Percentiles rank a stretch among this genome's conserved stretches.
These are phyloP conservation scores for Meloe dianella DNA, from an alignment of 2,888 invertebrate genomes.

Conservation along the genomic window DNA sequence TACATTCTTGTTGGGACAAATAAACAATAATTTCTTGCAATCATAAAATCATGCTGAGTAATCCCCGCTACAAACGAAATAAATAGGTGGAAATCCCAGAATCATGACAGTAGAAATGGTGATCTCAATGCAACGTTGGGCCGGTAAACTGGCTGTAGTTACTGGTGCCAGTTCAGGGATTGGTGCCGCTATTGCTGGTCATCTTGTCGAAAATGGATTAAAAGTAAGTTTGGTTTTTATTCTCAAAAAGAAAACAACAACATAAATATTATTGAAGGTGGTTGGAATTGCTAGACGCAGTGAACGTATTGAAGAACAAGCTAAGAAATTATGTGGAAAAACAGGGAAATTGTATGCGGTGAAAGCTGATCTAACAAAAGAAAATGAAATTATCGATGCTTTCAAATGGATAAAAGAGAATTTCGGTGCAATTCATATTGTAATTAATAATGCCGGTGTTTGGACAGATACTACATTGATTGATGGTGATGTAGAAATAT, in stretches of 20 bases:
- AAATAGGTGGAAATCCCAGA: neutral
- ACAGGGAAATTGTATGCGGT: constrained; percentile 50
- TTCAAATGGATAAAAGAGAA: constrained; percentile 52
- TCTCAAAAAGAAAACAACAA: neutral
- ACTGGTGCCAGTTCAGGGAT: constrained; percentile 71
- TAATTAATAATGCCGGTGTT: constrained; percentile 57
- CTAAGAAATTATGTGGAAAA: constrained; percentile 32
- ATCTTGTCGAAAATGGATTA: constrained; percentile 61
- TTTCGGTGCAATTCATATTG: constrained; percentile 52
- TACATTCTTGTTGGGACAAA: no score
- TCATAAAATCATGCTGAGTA: no score
- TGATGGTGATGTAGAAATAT: constrained; percentile 41
- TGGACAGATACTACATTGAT: constrained; percentile 35
- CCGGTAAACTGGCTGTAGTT: constrained; percentile 67
- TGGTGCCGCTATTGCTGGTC: constrained; percentile 60
- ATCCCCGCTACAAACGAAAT: neutral
- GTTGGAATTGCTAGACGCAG: constrained; percentile 42
- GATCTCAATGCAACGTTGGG: constrained; percentile 65
- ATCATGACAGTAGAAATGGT: constrained; percentile 28
- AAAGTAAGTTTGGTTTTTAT: constrained; percentile 54
- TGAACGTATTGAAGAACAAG: constrained; percentile 36
- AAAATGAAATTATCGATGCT: constrained; percentile 48
- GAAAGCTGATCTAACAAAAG: constrained; percentile 53
- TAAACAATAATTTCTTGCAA: no score
- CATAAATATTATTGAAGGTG: constrained; percentile 32